Percentiles rank a stretch among this genome's conserved stretches.
phyloP scores from a whole-genome alignment of 1,140 invertebrate genomes.

The Acromyrmex heyeri region DNA sequence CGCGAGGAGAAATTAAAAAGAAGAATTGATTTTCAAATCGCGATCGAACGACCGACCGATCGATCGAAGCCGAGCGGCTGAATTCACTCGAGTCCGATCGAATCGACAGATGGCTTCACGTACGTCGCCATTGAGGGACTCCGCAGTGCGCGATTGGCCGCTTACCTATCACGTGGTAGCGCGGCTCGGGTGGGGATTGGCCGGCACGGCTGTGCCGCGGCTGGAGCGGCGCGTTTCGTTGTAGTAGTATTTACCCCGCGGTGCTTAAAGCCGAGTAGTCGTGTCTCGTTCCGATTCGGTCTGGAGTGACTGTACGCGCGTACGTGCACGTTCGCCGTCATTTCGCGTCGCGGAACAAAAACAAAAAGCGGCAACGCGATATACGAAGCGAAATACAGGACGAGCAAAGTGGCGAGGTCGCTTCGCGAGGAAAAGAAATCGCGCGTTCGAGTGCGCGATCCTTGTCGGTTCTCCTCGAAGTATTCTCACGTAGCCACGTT shows the following conservation, averaged over 20 bases:
- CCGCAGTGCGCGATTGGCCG: conserved; percentile 72
- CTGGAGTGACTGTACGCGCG: neutral
- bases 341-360: conserved; percentile 15
- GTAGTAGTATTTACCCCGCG: conserved; percentile 80
- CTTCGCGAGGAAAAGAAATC: neutral
- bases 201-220: conserved; percentile 66
- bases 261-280: conserved; percentile 74
- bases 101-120: conserved; percentile 57
- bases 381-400: neutral
- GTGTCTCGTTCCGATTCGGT: conserved; percentile 29
- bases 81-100: conserved; percentile 18
- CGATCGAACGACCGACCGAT: conserved; percentile 6
- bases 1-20: neutral
- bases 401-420: neutral
- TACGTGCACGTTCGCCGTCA: conserved; percentile 7
- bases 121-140: conserved; percentile 33
- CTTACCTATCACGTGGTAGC: conserved; percentile 75
- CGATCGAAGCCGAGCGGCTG: neutral
- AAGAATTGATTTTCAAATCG: neutral
- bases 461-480: neutral
- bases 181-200: conserved; percentile 77
- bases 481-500: neutral
- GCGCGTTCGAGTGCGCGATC: neutral
- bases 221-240: conserved; percentile 78
- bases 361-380: neutral